Evolutionary conservation across 2,113 vertebrate genomes (phyloP), one percentile per base, ranked within the genome.

Genomic region (Apaloderma vittatum): DNA sequence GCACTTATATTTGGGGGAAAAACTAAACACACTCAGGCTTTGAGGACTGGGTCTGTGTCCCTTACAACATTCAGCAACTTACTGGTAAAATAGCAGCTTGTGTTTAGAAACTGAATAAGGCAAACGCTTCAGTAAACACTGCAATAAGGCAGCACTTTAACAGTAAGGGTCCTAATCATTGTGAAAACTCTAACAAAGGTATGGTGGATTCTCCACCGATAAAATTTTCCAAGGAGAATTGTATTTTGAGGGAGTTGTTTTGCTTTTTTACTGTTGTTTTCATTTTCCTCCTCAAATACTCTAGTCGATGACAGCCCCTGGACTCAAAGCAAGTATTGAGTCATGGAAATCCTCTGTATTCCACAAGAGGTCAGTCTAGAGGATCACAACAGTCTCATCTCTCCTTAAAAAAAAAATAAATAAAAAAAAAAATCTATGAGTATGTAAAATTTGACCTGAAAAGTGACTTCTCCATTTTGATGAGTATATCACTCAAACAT

Each of bases 381-480:
- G 22, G 20, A 80, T 82, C 36, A 61, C 29, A 72, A n/a, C 9
- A 75, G 13, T 49, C 36, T 45, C 36, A 51, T 26, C 17, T 77
- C 36, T 71, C 57, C 59, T 57, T 51, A 51, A 72, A 88, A 93
- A 80, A 40, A 40, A 40, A 40, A 40, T n/a, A 66, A 61, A 51
- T 21, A 40, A 40, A 40, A 40, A 40, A 40, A 40, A 40, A 40
- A 40, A 55, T 57, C 36, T 68, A 2, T 27, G 13, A 54, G 21
- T 51, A 61, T n/a, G 13, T 46, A 63, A 68, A 22, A 0, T 51
- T 73, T 82, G n/a, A 93, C 45, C 57, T 71, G 30, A 91, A 90
- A 94, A 66, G 86, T 66, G 1, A 37, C 27, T 85, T 87, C 36
- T 91, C 36, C 11, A 16, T 83, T 91, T 87, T 66, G 27, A 79